These are phyloP conservation scores for Brachionus angularis DNA, from an alignment of 1,140 invertebrate genomes.

Conservation along the genomic window DNA sequence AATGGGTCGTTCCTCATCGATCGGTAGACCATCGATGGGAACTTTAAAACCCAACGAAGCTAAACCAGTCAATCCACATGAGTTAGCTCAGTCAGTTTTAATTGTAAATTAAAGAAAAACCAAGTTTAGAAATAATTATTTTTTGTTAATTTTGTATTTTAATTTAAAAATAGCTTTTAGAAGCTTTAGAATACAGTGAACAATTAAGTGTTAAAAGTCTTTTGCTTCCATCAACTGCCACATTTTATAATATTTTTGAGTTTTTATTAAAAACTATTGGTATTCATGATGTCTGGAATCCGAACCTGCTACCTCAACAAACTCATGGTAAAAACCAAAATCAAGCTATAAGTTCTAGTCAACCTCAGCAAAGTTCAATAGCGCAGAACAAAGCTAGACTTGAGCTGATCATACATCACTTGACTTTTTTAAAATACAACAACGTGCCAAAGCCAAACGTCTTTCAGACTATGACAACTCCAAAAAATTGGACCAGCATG, in stretches of 20 bases:
- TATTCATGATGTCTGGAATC: conserved; percentile 28
- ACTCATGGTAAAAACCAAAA: conserved; percentile 5
- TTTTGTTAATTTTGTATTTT: too few species aligned
- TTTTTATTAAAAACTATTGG: conserved; percentile 35
- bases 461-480: conserved; percentile 36
- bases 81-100: background rate
- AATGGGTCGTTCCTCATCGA: conserved; percentile 1
- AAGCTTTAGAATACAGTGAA: background rate
- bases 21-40: background rate
- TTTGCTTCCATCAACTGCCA: conserved; percentile 2
- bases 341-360: background rate
- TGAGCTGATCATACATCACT: conserved; percentile 33
- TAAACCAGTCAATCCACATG: conserved; percentile 10
- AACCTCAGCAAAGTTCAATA: conserved; percentile 14
- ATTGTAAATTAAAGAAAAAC: background rate
- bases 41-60: background rate
- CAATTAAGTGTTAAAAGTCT: conserved; percentile 8
- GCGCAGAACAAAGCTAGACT: conserved; percentile 27
- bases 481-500: conserved; percentile 31
- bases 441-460: background rate
- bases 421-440: conserved; percentile 18
- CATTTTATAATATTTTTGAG: conserved; percentile 39
- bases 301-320: background rate
- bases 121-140: background rate
- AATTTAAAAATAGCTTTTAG: background rate